A percentile compares a stretch with the other conserved stretches of the same genome.
Conservation (phyloP, 1,140 invertebrate species). For the Cyclina sinensis region DNA sequence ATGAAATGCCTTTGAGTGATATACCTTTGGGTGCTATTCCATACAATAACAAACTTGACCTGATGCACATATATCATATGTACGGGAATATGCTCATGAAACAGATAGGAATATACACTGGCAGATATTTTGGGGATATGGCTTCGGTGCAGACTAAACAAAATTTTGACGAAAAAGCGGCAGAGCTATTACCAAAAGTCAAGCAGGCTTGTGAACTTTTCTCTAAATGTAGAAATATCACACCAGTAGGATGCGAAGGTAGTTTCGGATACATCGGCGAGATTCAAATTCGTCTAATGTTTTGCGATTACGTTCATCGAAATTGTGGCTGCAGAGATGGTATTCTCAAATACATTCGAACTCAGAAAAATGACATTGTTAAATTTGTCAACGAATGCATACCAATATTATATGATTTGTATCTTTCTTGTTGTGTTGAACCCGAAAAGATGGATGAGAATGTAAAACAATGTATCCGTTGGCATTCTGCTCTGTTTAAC, state of each 20-base stretch:
- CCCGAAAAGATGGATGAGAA: neutral
- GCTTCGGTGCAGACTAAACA: neutral
- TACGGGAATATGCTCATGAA: slow-evolving; percentile 58
- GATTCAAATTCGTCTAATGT: slow-evolving; percentile 15
- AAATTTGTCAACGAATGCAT: slow-evolving; percentile 55
- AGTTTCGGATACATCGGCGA: slow-evolving; percentile 23
- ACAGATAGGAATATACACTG: slow-evolving; percentile 46
- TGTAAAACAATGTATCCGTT: neutral
- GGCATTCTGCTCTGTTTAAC: neutral
- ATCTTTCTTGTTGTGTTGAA: neutral
- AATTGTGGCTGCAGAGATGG: neutral
- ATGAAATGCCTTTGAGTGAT: neutral
- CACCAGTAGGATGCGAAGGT: slow-evolving; percentile 3
- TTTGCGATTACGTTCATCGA: neutral
- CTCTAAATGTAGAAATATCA: slow-evolving; percentile 17
- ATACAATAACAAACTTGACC: neutral
- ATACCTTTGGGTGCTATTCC: no score
- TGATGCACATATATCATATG: slow-evolving; percentile 43
- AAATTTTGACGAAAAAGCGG: neutral
- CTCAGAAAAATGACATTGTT: neutral
- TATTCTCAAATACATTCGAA: slow-evolving; percentile 8
- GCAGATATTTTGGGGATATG: neutral
- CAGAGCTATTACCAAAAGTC: slow-evolving; percentile 4
- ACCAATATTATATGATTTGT: neutral
- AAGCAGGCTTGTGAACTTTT: slow-evolving; percentile 6